These are phyloP conservation scores for Apamea epomidion DNA, from an alignment of 2,888 invertebrate genomes.

Conservation along the genomic window DNA sequence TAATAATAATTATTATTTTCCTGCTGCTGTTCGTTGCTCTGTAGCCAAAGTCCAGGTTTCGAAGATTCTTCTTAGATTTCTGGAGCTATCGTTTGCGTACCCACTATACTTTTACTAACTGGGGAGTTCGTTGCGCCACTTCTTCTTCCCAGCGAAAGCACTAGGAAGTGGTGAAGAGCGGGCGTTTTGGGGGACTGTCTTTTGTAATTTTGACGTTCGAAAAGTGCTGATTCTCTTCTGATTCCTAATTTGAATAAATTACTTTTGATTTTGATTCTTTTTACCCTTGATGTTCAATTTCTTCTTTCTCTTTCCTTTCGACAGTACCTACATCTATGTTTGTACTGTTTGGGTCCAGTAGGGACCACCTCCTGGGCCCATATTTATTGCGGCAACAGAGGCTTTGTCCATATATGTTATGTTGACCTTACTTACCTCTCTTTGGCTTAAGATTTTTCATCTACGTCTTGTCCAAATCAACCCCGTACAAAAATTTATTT, in stretches of 20 bases:
- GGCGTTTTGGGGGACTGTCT: too few relatives aligned
- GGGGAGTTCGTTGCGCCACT: too few relatives aligned
- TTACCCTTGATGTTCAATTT: background rate
- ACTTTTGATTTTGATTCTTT: too few relatives aligned
- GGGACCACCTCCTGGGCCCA: background rate
- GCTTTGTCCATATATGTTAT: background rate
- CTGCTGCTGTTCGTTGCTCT: conserved; percentile 11
- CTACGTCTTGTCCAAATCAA: background rate
- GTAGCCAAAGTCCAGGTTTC: conserved; percentile 10
- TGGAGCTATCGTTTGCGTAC: background rate
- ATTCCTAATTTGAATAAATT: too few relatives aligned
- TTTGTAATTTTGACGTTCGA: too few relatives aligned
- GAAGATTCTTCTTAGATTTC: background rate
- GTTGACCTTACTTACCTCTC: background rate
- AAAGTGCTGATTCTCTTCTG: too few relatives aligned
- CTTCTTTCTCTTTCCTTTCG: background rate
- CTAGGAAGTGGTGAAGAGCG: too few relatives aligned
- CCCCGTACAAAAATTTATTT: too few relatives aligned
- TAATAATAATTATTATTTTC: conserved; percentile 8
- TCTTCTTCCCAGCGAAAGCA: too few relatives aligned
- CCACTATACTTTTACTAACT: background rate
- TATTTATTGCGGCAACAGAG: background rate
- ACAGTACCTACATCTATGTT: background rate
- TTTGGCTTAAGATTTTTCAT: background rate
- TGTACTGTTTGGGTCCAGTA: background rate